These are phyloP conservation scores for Nomada ruficornis DNA, from an alignment of 2,888 invertebrate genomes.

Conservation along the genomic window DNA sequence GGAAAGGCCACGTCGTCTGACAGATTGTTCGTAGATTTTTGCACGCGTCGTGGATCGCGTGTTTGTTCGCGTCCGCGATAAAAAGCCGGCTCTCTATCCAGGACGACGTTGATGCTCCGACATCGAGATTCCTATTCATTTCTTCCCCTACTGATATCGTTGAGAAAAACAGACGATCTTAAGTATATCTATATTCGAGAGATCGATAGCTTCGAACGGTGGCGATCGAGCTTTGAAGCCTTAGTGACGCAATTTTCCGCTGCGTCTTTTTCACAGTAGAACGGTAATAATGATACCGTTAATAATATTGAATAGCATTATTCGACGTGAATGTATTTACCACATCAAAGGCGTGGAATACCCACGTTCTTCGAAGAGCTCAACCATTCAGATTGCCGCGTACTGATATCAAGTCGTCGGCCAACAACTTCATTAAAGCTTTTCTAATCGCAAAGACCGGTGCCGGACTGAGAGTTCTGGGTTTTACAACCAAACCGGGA, in stretches of 20 bases:
- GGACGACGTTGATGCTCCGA: background rate
- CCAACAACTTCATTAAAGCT: conserved; percentile 18
- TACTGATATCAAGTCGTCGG: background rate
- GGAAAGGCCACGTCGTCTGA: conserved; percentile 15
- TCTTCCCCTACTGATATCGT: background rate
- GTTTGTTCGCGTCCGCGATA: background rate
- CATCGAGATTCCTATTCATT: conserved; percentile 11
- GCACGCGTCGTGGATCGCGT: conserved; percentile 8
- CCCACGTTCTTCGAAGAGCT: background rate
- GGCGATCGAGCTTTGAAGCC: background rate
- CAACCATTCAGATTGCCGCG: no score
- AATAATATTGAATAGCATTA: no score
- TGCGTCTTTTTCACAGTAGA: no score
- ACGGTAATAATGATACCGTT: background rate
- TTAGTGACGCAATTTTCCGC: background rate
- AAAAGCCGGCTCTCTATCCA: conserved; percentile 12
- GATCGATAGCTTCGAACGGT: background rate
- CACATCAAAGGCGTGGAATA: background rate
- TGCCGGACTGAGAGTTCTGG: conserved; percentile 5
- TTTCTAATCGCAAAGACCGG: conserved; percentile 19
- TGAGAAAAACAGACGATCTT: conserved; percentile 8
- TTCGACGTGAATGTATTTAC: background rate
- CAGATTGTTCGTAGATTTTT: conserved; percentile 37
- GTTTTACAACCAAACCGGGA: conserved; percentile 10
- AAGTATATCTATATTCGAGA: background rate